Conservation (phyloP, 2,113 vertebrate species). For the Cheirogaleus medius region DNA sequence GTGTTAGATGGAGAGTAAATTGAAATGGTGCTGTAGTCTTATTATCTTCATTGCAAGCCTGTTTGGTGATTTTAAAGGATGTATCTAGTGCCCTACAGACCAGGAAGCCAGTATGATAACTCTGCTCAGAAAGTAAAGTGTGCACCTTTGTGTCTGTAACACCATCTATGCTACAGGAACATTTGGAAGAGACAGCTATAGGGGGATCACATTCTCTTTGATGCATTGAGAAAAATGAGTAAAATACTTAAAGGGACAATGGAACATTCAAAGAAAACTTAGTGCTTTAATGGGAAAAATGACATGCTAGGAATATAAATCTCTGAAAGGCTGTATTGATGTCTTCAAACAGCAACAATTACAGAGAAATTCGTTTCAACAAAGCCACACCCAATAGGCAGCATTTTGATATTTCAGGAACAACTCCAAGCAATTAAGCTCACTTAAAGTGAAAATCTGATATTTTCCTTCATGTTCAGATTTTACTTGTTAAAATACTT, state of each 20-base stretch:
- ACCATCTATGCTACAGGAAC: background rate
- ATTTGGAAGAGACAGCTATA: conserved; percentile 25
- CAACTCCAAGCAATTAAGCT: conserved; percentile 88
- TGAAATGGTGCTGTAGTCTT: conserved; percentile 24
- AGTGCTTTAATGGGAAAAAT: conserved; percentile 69
- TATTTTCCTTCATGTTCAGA: conserved; percentile 78
- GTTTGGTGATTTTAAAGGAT: background rate
- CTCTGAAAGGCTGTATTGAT: conserved; percentile 70
- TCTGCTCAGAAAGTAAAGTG: conserved; percentile 38
- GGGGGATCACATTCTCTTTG: conserved; percentile 9
- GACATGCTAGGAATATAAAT: conserved; percentile 73
- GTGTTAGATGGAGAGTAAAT: background rate
- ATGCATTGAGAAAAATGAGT: conserved; percentile 57
- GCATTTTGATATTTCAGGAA: conserved; percentile 87
- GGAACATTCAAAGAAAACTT: conserved; percentile 73
- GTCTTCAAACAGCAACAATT: conserved; percentile 75
- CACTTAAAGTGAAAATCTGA: conserved; percentile 89
- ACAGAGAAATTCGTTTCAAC: conserved; percentile 74
- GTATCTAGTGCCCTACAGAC: background rate
- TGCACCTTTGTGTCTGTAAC: conserved; percentile 46
- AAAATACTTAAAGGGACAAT: conserved; percentile 30
- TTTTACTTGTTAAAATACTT: conserved; percentile 81
- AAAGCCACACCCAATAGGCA: conserved; percentile 80
- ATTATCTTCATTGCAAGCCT: conserved; percentile 4
- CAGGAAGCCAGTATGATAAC: background rate